A percentile compares a stretch with the other conserved stretches of the same genome.
These are phyloP conservation scores for Chloroceryle aenea DNA, from an alignment of 2,113 vertebrate species.

Conservation along the genomic window DNA sequence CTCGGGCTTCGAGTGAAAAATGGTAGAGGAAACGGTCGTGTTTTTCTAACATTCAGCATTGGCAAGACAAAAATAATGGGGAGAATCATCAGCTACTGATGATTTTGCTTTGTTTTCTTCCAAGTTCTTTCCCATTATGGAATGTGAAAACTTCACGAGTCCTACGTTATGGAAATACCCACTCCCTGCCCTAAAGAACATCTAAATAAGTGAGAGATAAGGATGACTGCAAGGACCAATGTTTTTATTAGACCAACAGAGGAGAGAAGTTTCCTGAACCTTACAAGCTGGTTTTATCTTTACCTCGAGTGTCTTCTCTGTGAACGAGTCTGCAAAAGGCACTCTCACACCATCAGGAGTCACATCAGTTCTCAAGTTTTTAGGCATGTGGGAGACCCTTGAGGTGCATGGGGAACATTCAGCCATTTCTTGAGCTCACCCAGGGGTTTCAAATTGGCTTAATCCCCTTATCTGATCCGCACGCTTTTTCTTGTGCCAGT, in stretches of 20 bases:
- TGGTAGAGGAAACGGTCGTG: neutral
- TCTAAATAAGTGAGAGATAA: neutral
- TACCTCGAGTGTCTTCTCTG: neutral
- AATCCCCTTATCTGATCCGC: slow-evolving; percentile 42
- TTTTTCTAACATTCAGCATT: neutral
- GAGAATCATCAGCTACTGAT: neutral
- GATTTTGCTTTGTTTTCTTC: neutral
- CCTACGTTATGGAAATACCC: accelerated
- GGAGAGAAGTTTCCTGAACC: neutral
- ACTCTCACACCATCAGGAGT: neutral
- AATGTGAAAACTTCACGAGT: too few relatives aligned
- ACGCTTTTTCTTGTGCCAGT: neutral
- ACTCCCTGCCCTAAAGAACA: neutral
- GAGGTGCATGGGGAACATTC: neutral
- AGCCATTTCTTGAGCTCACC: neutral
- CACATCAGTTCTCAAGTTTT: neutral
- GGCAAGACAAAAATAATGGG: neutral
- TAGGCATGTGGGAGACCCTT: neutral
- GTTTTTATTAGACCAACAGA: neutral
- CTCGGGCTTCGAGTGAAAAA: neutral
- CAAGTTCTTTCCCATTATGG: neutral
- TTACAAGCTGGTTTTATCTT: neutral
- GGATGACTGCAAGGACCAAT: neutral
- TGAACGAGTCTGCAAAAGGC: neutral
- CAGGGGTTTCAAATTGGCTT: slow-evolving; percentile 24